Conservation (phyloP, 2,888 invertebrate species). For the Synergus itoensis region DNA sequence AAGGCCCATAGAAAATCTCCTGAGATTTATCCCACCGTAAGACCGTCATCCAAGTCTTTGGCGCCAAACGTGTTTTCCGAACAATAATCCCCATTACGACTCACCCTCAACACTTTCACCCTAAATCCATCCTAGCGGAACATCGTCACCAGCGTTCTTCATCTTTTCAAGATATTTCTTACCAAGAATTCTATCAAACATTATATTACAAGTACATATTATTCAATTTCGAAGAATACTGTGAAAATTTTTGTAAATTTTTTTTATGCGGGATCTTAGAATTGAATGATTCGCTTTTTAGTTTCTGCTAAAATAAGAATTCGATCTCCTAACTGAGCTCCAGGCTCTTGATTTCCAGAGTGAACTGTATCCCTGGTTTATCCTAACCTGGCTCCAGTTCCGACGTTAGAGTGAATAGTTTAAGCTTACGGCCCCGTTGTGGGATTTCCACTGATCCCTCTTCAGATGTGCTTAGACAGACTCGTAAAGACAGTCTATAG, state of each 20-base stretch:
- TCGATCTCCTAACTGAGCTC: slow-evolving; percentile 16
- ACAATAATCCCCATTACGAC: slow-evolving; percentile 57
- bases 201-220: background rate
- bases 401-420: slow-evolving; percentile 35
- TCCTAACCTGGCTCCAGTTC: slow-evolving; percentile 28
- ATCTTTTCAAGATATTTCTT: background rate
- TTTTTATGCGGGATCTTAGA: background rate
- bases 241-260: background rate
- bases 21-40: background rate
- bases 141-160: slow-evolving; percentile 16
- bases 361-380: slow-evolving; percentile 30
- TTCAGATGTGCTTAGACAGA: slow-evolving; percentile 36
- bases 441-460: slow-evolving; percentile 38
- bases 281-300: background rate
- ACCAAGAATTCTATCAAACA: background rate
- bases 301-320: slow-evolving; percentile 6
- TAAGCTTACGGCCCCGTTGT: slow-evolving; percentile 30
- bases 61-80: slow-evolving; percentile 53
- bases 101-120: slow-evolving; percentile 19
- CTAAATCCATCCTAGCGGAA: slow-evolving; percentile 25
- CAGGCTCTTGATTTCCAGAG: slow-evolving; percentile 25
- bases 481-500: slow-evolving; percentile 33
- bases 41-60: slow-evolving; percentile 50
- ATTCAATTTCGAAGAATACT: background rate
- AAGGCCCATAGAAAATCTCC: slow-evolving; percentile 9